Conservation (phyloP, 2,113 vertebrate genomes). For the Ploceus nigricollis region DNA sequence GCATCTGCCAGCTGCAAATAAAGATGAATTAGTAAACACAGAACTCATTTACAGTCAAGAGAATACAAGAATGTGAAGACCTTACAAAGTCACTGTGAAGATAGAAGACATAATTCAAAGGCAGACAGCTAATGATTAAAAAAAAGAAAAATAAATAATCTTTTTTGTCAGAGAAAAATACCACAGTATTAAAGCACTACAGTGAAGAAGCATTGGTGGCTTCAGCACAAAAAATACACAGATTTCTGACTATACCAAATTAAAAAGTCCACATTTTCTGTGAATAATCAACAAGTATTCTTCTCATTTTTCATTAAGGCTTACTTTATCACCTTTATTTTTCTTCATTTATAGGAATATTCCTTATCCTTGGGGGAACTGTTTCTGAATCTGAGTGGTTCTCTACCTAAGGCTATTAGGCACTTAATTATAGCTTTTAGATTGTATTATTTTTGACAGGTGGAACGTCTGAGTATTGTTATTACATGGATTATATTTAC, state of each 20-base stretch:
- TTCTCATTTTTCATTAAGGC: not conserved
- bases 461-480: not conserved
- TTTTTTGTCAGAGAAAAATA: not conserved
- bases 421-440: not conserved
- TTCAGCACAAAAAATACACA: not conserved
- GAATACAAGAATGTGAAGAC: not conserved
- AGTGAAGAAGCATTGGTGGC: not conserved
- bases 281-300: not conserved
- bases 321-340: not conserved
- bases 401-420: not conserved
- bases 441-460: not conserved
- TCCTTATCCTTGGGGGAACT: not conserved
- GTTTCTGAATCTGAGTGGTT: not conserved
- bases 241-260: not conserved
- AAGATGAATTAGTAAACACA: not conserved
- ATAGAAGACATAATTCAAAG: not conserved
- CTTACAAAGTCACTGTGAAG: not conserved
- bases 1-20: constrained; percentile 17
- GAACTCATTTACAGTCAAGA: not conserved
- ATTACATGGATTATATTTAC: not conserved
- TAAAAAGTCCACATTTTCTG: not conserved
- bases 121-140: not conserved
- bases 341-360: not conserved
- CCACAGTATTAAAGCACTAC: not conserved
- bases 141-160: not conserved